Conservation (phyloP, 2,113 vertebrate genomes). For the Mormyrus lacerda region DNA sequence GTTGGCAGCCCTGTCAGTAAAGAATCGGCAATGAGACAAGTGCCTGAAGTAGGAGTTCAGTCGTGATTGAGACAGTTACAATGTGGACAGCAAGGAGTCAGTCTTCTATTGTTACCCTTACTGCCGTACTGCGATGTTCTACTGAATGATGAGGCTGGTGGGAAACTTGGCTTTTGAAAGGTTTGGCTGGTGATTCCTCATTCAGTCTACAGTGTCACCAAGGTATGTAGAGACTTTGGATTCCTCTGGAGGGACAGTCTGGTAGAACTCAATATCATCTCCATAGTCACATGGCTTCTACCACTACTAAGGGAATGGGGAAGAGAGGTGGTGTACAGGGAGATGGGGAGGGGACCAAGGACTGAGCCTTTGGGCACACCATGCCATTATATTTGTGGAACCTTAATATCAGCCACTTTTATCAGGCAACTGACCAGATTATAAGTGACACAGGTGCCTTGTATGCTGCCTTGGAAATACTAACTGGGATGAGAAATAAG, state of each 20-base stretch:
- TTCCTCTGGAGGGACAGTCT: neutral
- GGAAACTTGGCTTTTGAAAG: neutral
- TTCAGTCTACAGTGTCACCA: neutral
- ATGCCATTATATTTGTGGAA: neutral
- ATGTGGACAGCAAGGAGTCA: neutral
- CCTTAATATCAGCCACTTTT: neutral
- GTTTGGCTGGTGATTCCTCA: neutral
- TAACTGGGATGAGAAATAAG: neutral
- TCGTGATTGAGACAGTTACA: neutral
- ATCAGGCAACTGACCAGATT: neutral
- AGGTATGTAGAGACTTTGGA: neutral
- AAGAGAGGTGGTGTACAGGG: neutral
- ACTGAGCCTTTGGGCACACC: neutral
- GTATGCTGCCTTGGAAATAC: neutral
- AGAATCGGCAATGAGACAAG: neutral
- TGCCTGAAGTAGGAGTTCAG: neutral
- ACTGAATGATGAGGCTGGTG: neutral
- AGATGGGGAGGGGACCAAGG: neutral
- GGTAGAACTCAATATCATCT: neutral
- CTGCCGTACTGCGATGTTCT: neutral
- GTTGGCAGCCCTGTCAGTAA: neutral
- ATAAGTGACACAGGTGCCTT: neutral
- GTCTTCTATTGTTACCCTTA: neutral
- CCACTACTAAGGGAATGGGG: neutral
- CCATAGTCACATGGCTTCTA: too few species aligned